phyloP scores from a whole-genome alignment of 2,797 vertebrate species.

The Toxotes lorentzi region DNA sequence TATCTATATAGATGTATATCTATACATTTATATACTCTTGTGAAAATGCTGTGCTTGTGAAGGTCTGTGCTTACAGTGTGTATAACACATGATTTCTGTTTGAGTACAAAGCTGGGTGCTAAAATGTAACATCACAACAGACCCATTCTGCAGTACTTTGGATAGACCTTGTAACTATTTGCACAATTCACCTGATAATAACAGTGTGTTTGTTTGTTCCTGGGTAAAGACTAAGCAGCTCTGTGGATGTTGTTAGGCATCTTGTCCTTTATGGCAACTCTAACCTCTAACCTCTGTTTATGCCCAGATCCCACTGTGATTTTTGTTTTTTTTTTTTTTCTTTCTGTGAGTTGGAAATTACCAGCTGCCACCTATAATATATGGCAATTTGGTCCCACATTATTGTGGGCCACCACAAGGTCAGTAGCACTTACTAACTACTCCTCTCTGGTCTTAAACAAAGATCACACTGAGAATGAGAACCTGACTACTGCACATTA shows the following conservation, averaged over 20 bases:
- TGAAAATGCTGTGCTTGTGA: no score
- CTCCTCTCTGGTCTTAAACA: constrained; percentile 38
- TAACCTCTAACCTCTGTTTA: constrained; percentile 56
- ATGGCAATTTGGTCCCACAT: constrained; percentile 68
- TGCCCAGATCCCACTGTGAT: constrained; percentile 48
- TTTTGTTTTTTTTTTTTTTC: constrained; percentile 29
- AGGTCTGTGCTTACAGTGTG: neutral
- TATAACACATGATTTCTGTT: neutral
- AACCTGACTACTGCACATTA: neutral
- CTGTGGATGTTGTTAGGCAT: constrained; percentile 20
- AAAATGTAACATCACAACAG: neutral
- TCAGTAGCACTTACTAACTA: constrained; percentile 43
- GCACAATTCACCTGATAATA: constrained; percentile 48
- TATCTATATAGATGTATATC: no score
- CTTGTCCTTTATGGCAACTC: constrained; percentile 22
- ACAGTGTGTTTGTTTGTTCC: constrained; percentile 38
- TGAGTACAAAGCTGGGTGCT: neutral
- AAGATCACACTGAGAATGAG: constrained; percentile 25
- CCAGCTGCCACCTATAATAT: constrained; percentile 66
- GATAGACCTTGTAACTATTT: constrained; percentile 41
- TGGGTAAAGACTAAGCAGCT: constrained; percentile 18
- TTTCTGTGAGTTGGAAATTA: constrained; percentile 68
- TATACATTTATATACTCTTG: no score
- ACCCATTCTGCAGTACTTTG: constrained; percentile 2
- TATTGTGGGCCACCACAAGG: constrained; percentile 49